A percentile compares a stretch with the other conserved stretches of the same genome.
Evolutionary conservation across 2,113 vertebrate genomes (phyloP).

Genomic region (Siniperca chuatsi): DNA sequence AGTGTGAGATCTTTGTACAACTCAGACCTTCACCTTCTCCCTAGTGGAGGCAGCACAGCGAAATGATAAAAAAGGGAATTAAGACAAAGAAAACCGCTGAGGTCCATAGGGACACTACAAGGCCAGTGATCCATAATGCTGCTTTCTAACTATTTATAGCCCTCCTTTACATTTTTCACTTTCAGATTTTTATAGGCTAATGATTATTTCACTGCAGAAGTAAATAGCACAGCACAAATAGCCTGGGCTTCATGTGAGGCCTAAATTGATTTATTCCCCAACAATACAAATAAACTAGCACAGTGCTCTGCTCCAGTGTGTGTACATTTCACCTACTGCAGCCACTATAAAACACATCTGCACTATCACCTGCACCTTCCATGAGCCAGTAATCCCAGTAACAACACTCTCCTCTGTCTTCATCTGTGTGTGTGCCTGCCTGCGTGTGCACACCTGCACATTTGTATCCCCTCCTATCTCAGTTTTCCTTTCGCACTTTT

Average conservation of each 20-base stretch:
- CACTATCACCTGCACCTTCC: conserved; percentile 37
- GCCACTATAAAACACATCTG: conserved; percentile 40
- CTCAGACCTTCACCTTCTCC: conserved; percentile 50
- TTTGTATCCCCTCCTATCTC: conserved; percentile 45
- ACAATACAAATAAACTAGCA: conserved; percentile 61
- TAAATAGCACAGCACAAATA: conserved; percentile 80
- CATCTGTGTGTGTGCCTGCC: not conserved
- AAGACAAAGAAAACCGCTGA: conserved; percentile 62
- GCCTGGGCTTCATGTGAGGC: conserved; percentile 75
- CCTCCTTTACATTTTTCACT: conserved; percentile 80
- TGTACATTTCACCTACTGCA: conserved; percentile 42
- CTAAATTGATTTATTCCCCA: conserved; percentile 77
- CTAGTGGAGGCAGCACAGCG: conserved; percentile 6
- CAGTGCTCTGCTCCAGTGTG: conserved; percentile 8
- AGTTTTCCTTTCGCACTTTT: conserved; percentile 35
- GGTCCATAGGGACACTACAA: conserved; percentile 66
- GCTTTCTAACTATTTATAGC: conserved; percentile 80
- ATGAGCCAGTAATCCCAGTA: conserved; percentile 42
- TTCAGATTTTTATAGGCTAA: conserved; percentile 83
- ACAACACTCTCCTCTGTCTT: conserved; percentile 46
- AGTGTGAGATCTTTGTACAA: not conserved
- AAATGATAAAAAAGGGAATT: conserved; percentile 57
- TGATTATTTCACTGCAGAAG: conserved; percentile 81
- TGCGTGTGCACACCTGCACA: conserved; percentile 59
- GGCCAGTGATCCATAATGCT: conserved; percentile 74